Conservation (phyloP, 2,888 invertebrate species). For the Agrotis exclamationis region DNA sequence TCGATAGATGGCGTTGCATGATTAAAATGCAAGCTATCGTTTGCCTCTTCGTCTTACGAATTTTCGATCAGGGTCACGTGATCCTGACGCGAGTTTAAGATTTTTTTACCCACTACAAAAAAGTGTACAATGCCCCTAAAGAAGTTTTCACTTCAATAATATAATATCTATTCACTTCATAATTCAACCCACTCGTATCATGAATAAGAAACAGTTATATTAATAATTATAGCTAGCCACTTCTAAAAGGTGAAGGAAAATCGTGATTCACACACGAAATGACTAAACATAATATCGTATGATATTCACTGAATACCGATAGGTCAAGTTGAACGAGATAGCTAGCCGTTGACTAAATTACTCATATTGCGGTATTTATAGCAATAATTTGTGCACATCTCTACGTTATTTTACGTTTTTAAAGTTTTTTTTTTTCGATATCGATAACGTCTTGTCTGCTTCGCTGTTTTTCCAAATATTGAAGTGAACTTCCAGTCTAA, state of each 20-base stretch:
- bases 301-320: constrained; percentile 21
- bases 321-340: constrained; percentile 47
- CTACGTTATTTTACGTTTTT: not conserved
- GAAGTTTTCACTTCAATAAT: too few species aligned
- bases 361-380: not conserved
- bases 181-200: constrained; percentile 1
- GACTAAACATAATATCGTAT: constrained; percentile 1
- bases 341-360: constrained; percentile 24
- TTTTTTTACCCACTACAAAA: too few species aligned
- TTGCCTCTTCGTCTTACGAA: too few species aligned
- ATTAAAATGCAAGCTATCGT: too few species aligned
- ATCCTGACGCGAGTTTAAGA: too few species aligned
- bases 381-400: not conserved
- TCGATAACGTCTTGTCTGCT: not conserved
- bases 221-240: constrained; percentile 2
- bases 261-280: constrained; percentile 35
- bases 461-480: not conserved
- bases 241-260: constrained; percentile 54
- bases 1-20: too few species aligned
- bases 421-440: not conserved
- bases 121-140: too few species aligned
- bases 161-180: constrained; percentile 2
- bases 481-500: not conserved
- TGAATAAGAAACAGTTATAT: constrained; percentile 16
- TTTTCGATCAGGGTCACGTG: too few species aligned